Percentiles rank a stretch among this genome's conserved stretches.
Evolutionary conservation across 2,113 vertebrate species (phyloP).

Genomic region (Taurulus bubalis): DNA sequence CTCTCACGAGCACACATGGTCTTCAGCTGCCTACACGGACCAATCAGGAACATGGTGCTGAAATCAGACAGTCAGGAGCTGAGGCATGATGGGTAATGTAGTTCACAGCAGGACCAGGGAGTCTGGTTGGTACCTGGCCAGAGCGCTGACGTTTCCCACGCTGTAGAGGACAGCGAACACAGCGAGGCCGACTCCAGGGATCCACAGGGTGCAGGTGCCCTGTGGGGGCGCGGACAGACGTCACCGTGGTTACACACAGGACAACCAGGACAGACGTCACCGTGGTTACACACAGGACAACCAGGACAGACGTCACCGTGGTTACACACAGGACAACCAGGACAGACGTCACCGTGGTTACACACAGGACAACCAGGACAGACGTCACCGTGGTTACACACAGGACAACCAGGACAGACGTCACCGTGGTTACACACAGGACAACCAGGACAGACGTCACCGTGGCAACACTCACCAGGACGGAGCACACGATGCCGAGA

Average conservation of each 20-base stretch:
- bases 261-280: neutral
- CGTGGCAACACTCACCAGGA: constrained; percentile 73
- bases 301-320: constrained; percentile 74
- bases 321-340: constrained; percentile 76
- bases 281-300: constrained; percentile 54
- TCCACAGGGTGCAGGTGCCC: constrained; percentile 81
- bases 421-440: neutral
- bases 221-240: constrained; percentile 22
- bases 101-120: neutral
- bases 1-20: constrained; percentile 92
- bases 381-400: too few species aligned
- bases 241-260: neutral
- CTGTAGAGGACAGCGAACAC: constrained; percentile 83
- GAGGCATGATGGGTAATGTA: constrained; percentile 10
- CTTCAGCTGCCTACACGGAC: constrained; percentile 90
- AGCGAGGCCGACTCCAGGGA: constrained; percentile 71
- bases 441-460: neutral
- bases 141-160: constrained; percentile 79
- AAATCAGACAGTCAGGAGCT: neutral
- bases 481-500: constrained; percentile 70
- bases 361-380: neutral
- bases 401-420: too few species aligned
- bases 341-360: constrained; percentile 57
- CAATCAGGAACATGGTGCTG: constrained; percentile 93
- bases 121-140: constrained; percentile 70